Conservation (phyloP, 2,113 vertebrate species). For the Xiphophorus hellerii region DNA sequence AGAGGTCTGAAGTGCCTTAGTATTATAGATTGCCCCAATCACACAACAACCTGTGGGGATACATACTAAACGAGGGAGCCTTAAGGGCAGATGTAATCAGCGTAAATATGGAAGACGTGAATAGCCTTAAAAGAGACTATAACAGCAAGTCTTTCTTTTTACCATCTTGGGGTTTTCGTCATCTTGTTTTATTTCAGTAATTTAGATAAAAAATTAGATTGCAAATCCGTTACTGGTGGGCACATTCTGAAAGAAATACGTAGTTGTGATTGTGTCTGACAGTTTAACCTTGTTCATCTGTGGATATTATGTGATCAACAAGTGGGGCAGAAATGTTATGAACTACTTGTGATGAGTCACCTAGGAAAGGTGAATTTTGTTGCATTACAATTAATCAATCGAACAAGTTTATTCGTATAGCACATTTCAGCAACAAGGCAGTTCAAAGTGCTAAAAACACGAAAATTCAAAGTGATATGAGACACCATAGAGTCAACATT, state of each 20-base stretch:
- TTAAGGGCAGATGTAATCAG: constrained; percentile 43
- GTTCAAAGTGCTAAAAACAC: no score
- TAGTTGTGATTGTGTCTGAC: not conserved
- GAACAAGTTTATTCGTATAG: no score
- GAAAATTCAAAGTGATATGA: no score
- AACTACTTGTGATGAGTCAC: not conserved
- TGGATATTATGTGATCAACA: not conserved
- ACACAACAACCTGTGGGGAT: constrained; percentile 37
- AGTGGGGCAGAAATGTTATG: not conserved
- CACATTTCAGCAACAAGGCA: no score
- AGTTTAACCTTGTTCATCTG: not conserved
- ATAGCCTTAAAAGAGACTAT: constrained; percentile 22
- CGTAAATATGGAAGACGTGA: constrained; percentile 15
- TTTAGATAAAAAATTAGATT: not conserved
- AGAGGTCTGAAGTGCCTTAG: constrained; percentile 19
- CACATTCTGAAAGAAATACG: not conserved
- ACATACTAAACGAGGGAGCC: constrained; percentile 29
- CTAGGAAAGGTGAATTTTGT: not conserved
- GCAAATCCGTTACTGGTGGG: not conserved
- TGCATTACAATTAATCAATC: not conserved
- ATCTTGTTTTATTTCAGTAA: not conserved
- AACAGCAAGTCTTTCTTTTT: constrained; percentile 35
- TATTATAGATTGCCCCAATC: constrained; percentile 41
- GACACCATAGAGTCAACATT: no score
- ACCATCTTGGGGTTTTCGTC: not conserved